Base-by-base conservation (phyloP, 2,113 vertebrate species). In the Ptychochromis oligacanthus region DNA sequence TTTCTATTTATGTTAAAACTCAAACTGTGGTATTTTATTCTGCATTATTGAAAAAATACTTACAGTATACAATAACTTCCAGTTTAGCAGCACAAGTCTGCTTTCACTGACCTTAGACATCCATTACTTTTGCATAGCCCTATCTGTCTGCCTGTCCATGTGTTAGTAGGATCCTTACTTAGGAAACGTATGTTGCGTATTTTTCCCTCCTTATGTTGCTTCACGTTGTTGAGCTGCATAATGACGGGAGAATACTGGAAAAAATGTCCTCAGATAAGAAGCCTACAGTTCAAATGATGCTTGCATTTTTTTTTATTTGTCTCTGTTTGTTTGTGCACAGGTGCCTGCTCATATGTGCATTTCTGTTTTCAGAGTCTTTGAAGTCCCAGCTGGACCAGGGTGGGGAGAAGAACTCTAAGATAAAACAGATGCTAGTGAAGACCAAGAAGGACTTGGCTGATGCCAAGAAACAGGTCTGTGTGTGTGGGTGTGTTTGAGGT, bases 391-490 rank as follows among this genome's bases (percentile, higher is more conserved):
- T 97, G 82, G 96, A 97, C 65, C 96, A 97, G 57, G 94, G 94
- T 70, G 97, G 98, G 86, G 98, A 98, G 85, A 97, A 97, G 86
- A 96, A 91, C 67, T 93, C 96, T 89, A 97, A 97, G 93, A 97
- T 98, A 88, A 99, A 99, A 93, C 97, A 99, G 80, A 89, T 99
- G 82, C 95, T 99, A 82, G 96, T 99, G 90, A 99, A 98, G 92
- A 97, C 97, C 31, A 99, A 98, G 86, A 99, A 99, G 88, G 98
- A 99, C 24, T 93, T 99, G 90, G 94, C 97, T 12, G 98, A 99
- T 88, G 93, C 97, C 81, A 99, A 97, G 87, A 97, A 97, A 92
- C 94, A 96, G 82, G 98, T 99, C 90, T 95, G 97, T 82, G 18
- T 78, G 31, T 75, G n/a, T 65, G 20, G 43, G 64, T 24, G 65